Evolutionary conservation across 2,113 vertebrate genomes (phyloP), one percentile per base, ranked within the genome.

Genomic region (Lepus timidus): DNA sequence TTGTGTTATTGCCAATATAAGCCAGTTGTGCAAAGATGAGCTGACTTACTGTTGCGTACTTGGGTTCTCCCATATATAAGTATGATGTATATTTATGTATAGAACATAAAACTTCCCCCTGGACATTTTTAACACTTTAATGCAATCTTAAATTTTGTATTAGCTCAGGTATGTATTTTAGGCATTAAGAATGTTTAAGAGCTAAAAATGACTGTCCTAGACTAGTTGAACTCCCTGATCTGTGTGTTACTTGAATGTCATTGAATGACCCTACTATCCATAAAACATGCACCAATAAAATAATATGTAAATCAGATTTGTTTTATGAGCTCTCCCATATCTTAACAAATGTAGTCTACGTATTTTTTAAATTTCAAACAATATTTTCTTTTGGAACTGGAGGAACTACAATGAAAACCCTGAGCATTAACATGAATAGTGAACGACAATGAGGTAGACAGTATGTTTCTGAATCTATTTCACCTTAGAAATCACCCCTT

Each of bases 101-200:
- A 52, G 17, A 64, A 58, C 23, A 36, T 62, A 31, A 73, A 25
- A 87, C 51, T 16, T 52, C 31, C 49, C 9, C 44, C 76, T 79
- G 74, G 39, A 64, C 5, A 70, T 75, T 55, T 84, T 71, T 85
- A 91, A 52, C 20, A 67, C 74, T 93, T 73, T 23, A 65, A 33
- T 55, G 70, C 44, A 71, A 67, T 22, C 78, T 85, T 12, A 76
- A 73, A 58, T 27, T 29, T 6, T 64, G 23, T 52, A 81, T 89
- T 49, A 82, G 82, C 23, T 93, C 16, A 82, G 39, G 76, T 29
- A 89, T 78, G 76, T 75, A 74, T 85, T 88, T 93, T 71, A 90
- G 70, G 5, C 13, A 71, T 75, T 36, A 86, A 74, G 39, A 92
- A 90, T 86, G 25, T 76, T 78, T 73, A 76, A 36, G 94, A 92